phyloP scores from a whole-genome alignment of 2,113 vertebrate genomes.

The Vulpes ferrilata region DNA sequence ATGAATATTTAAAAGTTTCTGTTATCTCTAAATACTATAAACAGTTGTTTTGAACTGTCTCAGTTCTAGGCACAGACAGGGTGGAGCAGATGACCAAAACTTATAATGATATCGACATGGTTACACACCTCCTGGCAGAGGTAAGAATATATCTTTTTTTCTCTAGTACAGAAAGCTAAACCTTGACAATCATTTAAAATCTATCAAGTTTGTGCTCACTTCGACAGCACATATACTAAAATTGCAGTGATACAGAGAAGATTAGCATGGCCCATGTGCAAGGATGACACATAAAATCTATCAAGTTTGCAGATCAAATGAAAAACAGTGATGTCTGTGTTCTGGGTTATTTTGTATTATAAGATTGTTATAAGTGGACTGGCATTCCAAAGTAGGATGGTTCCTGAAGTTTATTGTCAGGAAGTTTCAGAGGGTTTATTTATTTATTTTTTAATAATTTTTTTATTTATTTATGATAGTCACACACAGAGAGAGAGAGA shows the following conservation, averaged over 20 bases:
- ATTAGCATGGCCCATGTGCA: background rate
- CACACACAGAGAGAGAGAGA: too few relatives aligned
- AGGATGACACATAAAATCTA: background rate
- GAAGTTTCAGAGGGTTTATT: background rate
- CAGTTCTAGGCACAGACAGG: slow-evolving; percentile 93
- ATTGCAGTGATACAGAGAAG: background rate
- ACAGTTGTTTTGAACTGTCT: slow-evolving; percentile 69
- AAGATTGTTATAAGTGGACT: background rate
- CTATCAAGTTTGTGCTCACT: background rate
- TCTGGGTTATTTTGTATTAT: background rate
- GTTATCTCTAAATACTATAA: slow-evolving; percentile 37
- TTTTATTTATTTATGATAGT: too few relatives aligned
- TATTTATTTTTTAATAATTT: too few relatives aligned
- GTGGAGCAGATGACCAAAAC: slow-evolving; percentile 94
- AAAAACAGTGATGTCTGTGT: background rate
- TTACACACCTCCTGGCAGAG: slow-evolving; percentile 96
- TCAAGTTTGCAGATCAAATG: background rate
- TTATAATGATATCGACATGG: slow-evolving; percentile 95
- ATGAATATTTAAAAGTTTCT: slow-evolving; percentile 3
- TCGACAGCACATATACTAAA: background rate
- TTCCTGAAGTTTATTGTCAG: slow-evolving; percentile 24
- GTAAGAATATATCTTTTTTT: slow-evolving; percentile 84
- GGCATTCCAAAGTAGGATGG: background rate
- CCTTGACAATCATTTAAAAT: background rate
- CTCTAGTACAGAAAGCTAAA: slow-evolving; percentile 31